Base-by-base conservation (phyloP, 1,140 invertebrate species). In the Pygmarrhopalites habei region DNA sequence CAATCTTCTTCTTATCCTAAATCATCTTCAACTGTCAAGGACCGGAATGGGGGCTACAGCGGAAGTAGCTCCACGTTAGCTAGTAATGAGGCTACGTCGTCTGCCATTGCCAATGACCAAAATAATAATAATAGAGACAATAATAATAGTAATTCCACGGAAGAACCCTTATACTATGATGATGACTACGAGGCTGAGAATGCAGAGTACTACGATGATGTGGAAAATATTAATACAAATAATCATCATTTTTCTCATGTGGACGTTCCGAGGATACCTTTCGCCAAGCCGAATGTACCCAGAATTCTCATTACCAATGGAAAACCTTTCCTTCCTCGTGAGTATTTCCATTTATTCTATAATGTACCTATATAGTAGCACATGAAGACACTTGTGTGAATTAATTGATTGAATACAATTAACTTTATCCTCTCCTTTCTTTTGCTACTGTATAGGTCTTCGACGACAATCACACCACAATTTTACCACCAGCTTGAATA, bases 221-320 rank as follows among this genome's bases (percentile, higher is more conserved):
- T 57, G 5, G 58, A 63, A 21, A 57, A 46, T 23, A 53, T 69
- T 5, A 67, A 67, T 59, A 41, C 60, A 17, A 52, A 66, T 39
- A 60, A 66, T 28, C 67, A 71, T 62, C 67, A 69, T 25, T 71
- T 71, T 53, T 59, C 64, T 35, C 69, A 69, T 58, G 64, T 68
- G 17, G 69, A 71, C 30, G 69, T 71, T 19, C 69, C 69, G 49
- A 44, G 69, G 26, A 71, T 71, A 43, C 69, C 69, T n/a, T 71
- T 35, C 57, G 69, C 67, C 7, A 69, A 71, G 52, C 69, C 69
- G 25, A 71, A 71, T 57, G 64, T 67, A 7, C 67, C 69, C 21
- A 41, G 69, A 32, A 65, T 71, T 14, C 49, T 67, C n/a, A 65
- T 71, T 2, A 71, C 69, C 2, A 71, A 66, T 59, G 67, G 67